Percentiles rank a stretch among this genome's conserved stretches.
These are phyloP conservation scores for Aphidius colemani DNA, from an alignment of 2,888 invertebrate species.

Conservation along the genomic window DNA sequence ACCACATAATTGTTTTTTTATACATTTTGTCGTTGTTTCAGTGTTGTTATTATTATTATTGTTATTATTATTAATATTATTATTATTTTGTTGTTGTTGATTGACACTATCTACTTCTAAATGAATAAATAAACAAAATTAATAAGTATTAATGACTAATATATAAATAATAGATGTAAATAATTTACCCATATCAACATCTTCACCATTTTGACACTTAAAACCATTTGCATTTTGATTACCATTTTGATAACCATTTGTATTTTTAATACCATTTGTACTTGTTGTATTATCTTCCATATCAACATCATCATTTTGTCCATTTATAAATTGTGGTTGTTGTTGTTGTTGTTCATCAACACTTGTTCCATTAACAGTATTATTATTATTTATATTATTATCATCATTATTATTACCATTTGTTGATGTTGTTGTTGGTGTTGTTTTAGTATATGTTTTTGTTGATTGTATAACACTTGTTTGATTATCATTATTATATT, in stretches of 20 bases:
- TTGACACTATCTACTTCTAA: slow-evolving; percentile 62
- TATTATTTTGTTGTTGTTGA: slow-evolving; percentile 44
- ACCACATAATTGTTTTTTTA: slow-evolving; percentile 66
- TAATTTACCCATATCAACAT: slow-evolving; percentile 72
- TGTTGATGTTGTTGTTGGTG: slow-evolving; percentile 65
- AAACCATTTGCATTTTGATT: slow-evolving; percentile 57
- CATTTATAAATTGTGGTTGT: slow-evolving; percentile 56
- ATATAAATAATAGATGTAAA: slow-evolving; percentile 18
- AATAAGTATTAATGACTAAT: slow-evolving; percentile 4
- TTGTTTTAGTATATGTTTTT: slow-evolving; percentile 59
- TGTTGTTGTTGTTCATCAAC: slow-evolving; percentile 34
- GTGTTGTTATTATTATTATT: slow-evolving; percentile 14
- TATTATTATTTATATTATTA: slow-evolving; percentile 62
- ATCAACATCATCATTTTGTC: slow-evolving; percentile 62
- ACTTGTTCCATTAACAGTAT: slow-evolving; percentile 58
- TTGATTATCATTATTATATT: slow-evolving; percentile 59
- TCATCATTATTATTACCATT: slow-evolving; percentile 60
- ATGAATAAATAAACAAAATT: slow-evolving; percentile 19
- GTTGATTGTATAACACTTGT: slow-evolving; percentile 87
- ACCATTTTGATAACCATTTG: slow-evolving; percentile 69
- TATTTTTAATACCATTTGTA: slow-evolving; percentile 54
- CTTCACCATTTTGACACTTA: slow-evolving; percentile 71
- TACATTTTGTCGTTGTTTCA: slow-evolving; percentile 45
- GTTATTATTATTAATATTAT: background rate
- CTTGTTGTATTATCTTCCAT: slow-evolving; percentile 64